Base-by-base conservation (phyloP, 2,888 invertebrate genomes). In the Diogma glabrata region DNA sequence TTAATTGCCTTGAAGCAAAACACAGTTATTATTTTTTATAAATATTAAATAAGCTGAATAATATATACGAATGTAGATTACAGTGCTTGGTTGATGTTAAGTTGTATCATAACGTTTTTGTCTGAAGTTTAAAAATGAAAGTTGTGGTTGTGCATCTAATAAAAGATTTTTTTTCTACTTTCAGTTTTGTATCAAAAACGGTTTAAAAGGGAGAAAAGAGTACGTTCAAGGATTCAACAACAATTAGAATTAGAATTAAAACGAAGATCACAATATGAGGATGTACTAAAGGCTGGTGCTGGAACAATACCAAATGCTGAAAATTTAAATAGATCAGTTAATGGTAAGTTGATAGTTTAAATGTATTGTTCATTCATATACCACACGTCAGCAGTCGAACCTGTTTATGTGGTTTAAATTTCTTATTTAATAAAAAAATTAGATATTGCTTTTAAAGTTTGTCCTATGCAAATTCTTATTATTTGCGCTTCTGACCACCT, bases 121-220 rank as follows among this genome's bases (percentile, higher is more conserved):
- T n/a, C n/a, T n/a, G n/a, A n/a, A n/a, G n/a, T n/a, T n/a, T n/a
- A n/a, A n/a, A n/a, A n/a, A n/a, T n/a, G n/a, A n/a, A n/a, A n/a
- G n/a, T n/a, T n/a, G n/a, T n/a, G n/a, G n/a, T n/a, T n/a, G n/a
- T n/a, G n/a, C n/a, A n/a, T n/a, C n/a, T n/a, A n/a, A n/a, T n/a
- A n/a, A n/a, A n/a, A n/a, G n/a, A n/a, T 28, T 10, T n/a, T 43
- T 8, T 33, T 52, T 48, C 52, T 51, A n/a, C 24, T 77, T 76
- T 17, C 80, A 93, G 93, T 85, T 56, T 75, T 87, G 67, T 89
- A 87, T 70, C 91, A 92, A 70, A 92, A 92, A 69, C 81, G 91
- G 55, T 77, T 91, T 72, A 85, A 91, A 75, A 86, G 88, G 63
- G 93, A 93, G 67, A 79, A 86, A 59, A 82, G 87, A 67, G 81